Base-by-base conservation (phyloP, 1,140 invertebrate species). In the Drosophila takahashii region DNA sequence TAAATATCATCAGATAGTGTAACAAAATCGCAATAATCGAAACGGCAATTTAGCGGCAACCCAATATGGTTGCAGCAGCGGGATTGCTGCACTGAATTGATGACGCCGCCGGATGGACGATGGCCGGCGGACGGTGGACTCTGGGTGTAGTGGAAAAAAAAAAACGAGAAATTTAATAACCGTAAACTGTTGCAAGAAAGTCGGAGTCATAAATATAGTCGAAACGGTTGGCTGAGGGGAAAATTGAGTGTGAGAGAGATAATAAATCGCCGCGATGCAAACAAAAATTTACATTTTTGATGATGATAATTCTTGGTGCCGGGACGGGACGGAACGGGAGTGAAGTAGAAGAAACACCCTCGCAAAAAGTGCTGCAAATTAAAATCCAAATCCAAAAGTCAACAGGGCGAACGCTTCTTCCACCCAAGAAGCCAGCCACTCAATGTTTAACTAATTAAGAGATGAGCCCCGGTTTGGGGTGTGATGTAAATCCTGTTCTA, bases 261-360 rank as follows among this genome's bases (percentile, higher is more conserved):
- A 89, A 89, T 89, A 89, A 89, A 89, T 89, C 85, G 84, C 58
- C 58, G 41, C 50, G 73, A 65, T 50, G 57, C 58, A 74, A 80
- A 89, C 85, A 87, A 89, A 89, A 89, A 89, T 89, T 89, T 89
- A 80, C 77, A 89, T 89, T 89, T 89, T 89, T 84, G 84, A 89
- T 89, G 79, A 89, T 89, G 79, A 89, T 84, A 71, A 87, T 84
- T 87, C 78, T 56, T 54, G 18, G 15, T 34, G 36, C 45, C 4
- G 5, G 37, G 13, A 13, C 9, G 34, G 3, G 9, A 10, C 3
- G 13, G 10, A 11, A 10, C 4, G 36, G 4, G 36, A 5, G 11
- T 1, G 11, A 4, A 1, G 11, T 1, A 22, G 15, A 18, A 8
- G 47, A 58, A 26, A 18, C 18, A 32, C 47, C 48, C 61, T 10